Percentiles rank a stretch among this genome's conserved stretches.
Conservation (phyloP, 2,797 vertebrate genomes). For the Dallia pectoralis region DNA sequence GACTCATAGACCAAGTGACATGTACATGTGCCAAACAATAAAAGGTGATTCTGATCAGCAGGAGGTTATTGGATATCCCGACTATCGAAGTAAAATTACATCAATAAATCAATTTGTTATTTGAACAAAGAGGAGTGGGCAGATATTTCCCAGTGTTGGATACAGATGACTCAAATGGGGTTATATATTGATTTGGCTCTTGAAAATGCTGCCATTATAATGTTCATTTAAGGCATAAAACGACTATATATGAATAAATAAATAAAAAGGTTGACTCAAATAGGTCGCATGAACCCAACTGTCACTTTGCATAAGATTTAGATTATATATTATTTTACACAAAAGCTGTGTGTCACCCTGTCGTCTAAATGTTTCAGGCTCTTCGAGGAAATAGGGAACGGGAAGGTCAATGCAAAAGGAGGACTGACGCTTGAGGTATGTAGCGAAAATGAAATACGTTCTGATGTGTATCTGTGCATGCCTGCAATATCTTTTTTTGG, state of each 20-base stretch:
- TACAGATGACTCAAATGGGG: neutral
- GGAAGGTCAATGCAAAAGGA: slow-evolving; percentile 22
- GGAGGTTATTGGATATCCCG: neutral
- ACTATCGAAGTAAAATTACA: neutral
- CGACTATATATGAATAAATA: too few relatives aligned
- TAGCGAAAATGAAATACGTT: too few relatives aligned
- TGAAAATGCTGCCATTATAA: neutral
- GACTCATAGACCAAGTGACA: too few relatives aligned
- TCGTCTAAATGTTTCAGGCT: neutral
- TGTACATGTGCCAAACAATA: too few relatives aligned
- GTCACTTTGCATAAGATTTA: slow-evolving; percentile 20
- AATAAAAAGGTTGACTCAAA: slow-evolving; percentile 17
- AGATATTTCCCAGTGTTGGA: neutral
- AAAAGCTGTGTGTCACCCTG: neutral
- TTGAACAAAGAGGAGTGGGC: neutral
- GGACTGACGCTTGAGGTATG: slow-evolving; percentile 14
- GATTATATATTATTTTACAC: neutral
- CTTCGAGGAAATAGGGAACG: slow-evolving; percentile 3
- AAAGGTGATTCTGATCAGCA: too few relatives aligned
- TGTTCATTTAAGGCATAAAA: neutral
- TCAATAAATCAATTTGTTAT: neutral
- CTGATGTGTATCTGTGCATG: slow-evolving; percentile 13
- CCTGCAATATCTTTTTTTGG: too few relatives aligned
- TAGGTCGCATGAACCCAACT: slow-evolving; percentile 19
- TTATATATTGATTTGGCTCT: neutral